These are phyloP conservation scores for Leptopilina boulardi DNA, from an alignment of 1,140 invertebrate species.

Conservation along the genomic window DNA sequence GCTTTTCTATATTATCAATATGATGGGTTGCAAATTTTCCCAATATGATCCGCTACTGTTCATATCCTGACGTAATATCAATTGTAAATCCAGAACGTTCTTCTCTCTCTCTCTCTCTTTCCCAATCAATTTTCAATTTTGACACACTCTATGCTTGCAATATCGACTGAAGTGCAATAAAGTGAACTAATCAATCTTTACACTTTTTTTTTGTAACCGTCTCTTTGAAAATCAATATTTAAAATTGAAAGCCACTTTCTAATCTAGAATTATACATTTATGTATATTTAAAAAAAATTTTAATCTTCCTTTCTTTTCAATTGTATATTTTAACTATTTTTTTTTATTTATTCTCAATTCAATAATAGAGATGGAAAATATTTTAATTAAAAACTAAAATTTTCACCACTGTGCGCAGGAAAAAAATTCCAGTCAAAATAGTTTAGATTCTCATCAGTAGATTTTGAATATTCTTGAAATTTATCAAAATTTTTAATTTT, in stretches of 20 bases:
- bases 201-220: background rate
- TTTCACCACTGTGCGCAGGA: no score
- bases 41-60: constrained; percentile 15
- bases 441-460: no score
- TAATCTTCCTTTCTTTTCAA: background rate
- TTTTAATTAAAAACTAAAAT: no score
- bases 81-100: background rate
- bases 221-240: background rate
- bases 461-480: no score
- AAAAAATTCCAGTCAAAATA: no score
- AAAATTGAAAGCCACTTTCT: background rate
- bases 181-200: constrained; percentile 15
- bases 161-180: constrained; percentile 24
- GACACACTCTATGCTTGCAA: constrained; percentile 12
- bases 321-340: no score
- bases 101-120: background rate
- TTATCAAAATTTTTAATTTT: no score
- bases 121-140: constrained; percentile 29
- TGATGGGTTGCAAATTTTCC: constrained; percentile 8
- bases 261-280: no score
- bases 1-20: background rate
- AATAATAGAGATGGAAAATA: no score
- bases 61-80: background rate
- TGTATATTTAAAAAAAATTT: no score
- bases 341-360: no score